These are phyloP conservation scores for Mycalesis mineus DNA, from an alignment of 2,888 invertebrate species.

Conservation along the genomic window DNA sequence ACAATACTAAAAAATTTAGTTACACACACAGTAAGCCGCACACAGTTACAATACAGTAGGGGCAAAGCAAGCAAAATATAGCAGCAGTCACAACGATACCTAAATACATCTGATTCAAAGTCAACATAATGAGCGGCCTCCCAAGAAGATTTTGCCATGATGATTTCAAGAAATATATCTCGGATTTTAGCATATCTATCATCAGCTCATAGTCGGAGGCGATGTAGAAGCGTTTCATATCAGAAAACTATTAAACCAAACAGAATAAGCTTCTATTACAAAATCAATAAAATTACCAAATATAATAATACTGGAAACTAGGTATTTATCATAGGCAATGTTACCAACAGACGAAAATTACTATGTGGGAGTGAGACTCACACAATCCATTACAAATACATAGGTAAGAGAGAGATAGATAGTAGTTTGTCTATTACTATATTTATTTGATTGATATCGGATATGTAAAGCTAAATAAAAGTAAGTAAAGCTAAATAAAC, in stretches of 20 bases:
- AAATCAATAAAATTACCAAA: not conserved
- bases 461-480: not conserved
- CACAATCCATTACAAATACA: too few relatives aligned
- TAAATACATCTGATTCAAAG: slow-evolving; percentile 91
- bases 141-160: slow-evolving; percentile 99
- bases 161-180: slow-evolving; percentile 98
- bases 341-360: too few relatives aligned
- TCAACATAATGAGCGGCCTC: slow-evolving; percentile 95
- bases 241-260: slow-evolving; percentile 89
- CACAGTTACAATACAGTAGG: slow-evolving; percentile 7
- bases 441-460: not conserved
- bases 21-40: not conserved
- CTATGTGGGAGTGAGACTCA: too few relatives aligned
- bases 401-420: too few relatives aligned
- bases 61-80: slow-evolving; percentile 11
- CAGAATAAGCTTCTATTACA: slow-evolving; percentile 10
- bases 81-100: slow-evolving; percentile 76
- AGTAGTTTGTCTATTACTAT: too few relatives aligned
- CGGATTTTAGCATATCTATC: slow-evolving; percentile 98
- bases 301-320: too few relatives aligned
- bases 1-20: not conserved
- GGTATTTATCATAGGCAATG: too few relatives aligned
- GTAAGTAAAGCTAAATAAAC: not conserved
- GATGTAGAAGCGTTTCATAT: slow-evolving; percentile 98
- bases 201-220: slow-evolving; percentile 98